Percentiles rank a stretch among this genome's conserved stretches.
Evolutionary conservation across 2,797 vertebrate species (phyloP).

Genomic region (Melanotaenia parkinsoni): DNA sequence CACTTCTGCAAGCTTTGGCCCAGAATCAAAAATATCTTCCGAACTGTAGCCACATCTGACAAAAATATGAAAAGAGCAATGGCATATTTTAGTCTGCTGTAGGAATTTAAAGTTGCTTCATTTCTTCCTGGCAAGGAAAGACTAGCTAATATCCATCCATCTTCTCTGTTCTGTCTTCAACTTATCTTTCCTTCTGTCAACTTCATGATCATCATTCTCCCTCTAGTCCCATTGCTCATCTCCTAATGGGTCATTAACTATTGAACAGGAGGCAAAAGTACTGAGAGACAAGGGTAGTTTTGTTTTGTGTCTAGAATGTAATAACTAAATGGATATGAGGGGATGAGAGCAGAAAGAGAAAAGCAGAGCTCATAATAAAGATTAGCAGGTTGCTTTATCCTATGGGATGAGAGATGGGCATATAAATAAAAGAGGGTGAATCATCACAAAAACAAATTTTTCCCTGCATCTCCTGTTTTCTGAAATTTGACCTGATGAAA

Average conservation of each 20-base stretch:
- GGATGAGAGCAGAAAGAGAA: conserved; percentile 14
- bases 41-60: conserved; percentile 26
- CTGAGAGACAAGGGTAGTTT: conserved; percentile 13
- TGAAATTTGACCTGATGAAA: conserved; percentile 1
- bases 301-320: conserved; percentile 32
- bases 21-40: conserved; percentile 32
- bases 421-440: conserved; percentile 2
- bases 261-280: conserved; percentile 50
- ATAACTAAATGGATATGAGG: conserved; percentile 38
- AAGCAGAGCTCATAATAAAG: conserved; percentile 4
- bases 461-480: neutral
- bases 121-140: conserved; percentile 23
- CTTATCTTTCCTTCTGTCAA: conserved; percentile 25
- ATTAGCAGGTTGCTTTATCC: neutral
- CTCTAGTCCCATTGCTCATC: conserved; percentile 59
- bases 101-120: conserved; percentile 39
- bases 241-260: conserved; percentile 68
- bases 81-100: conserved; percentile 40
- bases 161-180: conserved; percentile 9
- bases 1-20: conserved; percentile 50
- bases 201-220: conserved; percentile 46
- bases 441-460: conserved; percentile 2
- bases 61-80: conserved; percentile 47
- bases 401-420: neutral
- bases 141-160: conserved; percentile 42